Base-by-base conservation (phyloP, 2,797 vertebrate genomes). In the Alauda arvensis region DNA sequence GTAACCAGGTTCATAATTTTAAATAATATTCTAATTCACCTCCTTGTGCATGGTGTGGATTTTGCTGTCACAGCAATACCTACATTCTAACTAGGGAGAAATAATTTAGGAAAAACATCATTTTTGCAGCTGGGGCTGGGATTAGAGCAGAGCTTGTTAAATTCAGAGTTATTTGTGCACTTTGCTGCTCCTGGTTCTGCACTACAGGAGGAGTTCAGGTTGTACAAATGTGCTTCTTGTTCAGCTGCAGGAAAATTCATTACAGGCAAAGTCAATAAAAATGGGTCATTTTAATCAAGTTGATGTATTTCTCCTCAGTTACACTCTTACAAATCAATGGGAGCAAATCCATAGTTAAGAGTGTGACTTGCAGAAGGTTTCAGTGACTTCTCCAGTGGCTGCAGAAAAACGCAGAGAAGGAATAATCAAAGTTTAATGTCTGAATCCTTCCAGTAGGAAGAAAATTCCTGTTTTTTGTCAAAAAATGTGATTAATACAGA, bases 211-310 rank as follows among this genome's bases (percentile, higher is more conserved):
- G 67, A 86, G 14, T 78, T 66, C 16, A 37, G 49, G 53, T 68
- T 63, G 39, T 42, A 29, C 69, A 85, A 83, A 81, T 40, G 62
- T 45, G 39, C 28, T 56, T 87, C 91, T 78, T 91, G 77, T 90
- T 88, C 88, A 46, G 77, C 66, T 80, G 67, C n/a, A 78, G 72
- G 82, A 85, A 83, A 93, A 93, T 53, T 93, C 66, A 81, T 80
- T 93, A 16, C 51, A 87, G 68, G n/a, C 60, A 26, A 29, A 88
- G 77, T 88, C 79, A 88, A 83, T 94, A 83, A 69, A 88, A 91
- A 77, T 56, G 79, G 56, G 39, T 80, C 72, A 80, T 92, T 95
- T 92, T 94, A 83, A 91, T 91, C 81, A 76, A 69, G 63, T 71
- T 83, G 86, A 84, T 91, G 10, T 86, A 80, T 92, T 93, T 91